A percentile compares a stretch with the other conserved stretches of the same genome.
Evolutionary conservation across 2,888 invertebrate species (phyloP).

Genomic region (Leucoptera coffeella): DNA sequence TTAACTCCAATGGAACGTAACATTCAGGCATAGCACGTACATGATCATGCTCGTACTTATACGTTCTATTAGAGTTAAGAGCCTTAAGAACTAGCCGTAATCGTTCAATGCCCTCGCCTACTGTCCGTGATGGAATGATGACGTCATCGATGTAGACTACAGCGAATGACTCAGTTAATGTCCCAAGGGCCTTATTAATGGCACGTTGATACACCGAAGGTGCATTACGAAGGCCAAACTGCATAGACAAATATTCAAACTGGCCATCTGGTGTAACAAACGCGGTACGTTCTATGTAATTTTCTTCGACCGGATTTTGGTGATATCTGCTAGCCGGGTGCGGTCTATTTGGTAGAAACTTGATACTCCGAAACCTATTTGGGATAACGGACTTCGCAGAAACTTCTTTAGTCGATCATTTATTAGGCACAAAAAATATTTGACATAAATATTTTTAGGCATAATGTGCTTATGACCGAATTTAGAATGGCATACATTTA

Average conservation of each 20-base stretch:
- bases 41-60: too few species aligned
- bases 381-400: too few species aligned
- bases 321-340: background rate
- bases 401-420: too few species aligned
- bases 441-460: too few species aligned
- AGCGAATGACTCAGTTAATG: background rate
- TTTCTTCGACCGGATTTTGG: background rate
- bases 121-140: background rate
- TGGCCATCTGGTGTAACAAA: slow-evolving; percentile 1
- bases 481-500: too few species aligned
- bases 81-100: background rate
- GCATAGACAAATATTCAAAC: slow-evolving; percentile 1
- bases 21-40: too few species aligned
- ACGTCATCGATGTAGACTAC: background rate
- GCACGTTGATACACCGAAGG: background rate
- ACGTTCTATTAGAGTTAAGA: too few species aligned
- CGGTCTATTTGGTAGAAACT: too few species aligned
- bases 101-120: background rate
- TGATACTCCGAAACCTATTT: too few species aligned
- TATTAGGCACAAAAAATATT: too few species aligned
- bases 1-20: too few species aligned
- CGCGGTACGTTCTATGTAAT: background rate
- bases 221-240: slow-evolving; percentile 1
- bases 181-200: background rate
- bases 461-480: too few species aligned